Conservation (phyloP, 92 coral and sea anemone genomes). For the Chrysogorgia sp. region DNA sequence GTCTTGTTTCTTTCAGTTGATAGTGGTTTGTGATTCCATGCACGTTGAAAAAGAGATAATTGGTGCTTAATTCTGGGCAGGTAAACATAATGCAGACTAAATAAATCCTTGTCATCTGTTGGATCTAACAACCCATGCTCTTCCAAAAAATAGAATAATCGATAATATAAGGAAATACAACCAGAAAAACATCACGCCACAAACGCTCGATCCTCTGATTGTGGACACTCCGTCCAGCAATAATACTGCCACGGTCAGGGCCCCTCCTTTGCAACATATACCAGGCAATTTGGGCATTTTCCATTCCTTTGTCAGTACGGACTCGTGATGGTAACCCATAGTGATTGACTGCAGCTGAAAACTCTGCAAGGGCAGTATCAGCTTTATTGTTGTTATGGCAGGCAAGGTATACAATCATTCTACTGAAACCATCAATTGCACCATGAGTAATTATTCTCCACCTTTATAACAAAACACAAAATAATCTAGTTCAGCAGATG, state of each 20-base stretch:
- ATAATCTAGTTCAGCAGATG: too few species aligned
- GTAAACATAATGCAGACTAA: slow-evolving; percentile 63
- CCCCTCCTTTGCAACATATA: slow-evolving; percentile 16
- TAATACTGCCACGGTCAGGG: slow-evolving; percentile 22
- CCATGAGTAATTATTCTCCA: too few species aligned
- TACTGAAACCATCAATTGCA: too few species aligned
- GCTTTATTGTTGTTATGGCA: slow-evolving; percentile 18
- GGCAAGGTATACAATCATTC: slow-evolving; percentile 17
- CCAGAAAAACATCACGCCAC: slow-evolving; percentile 60
- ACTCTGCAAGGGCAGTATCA: slow-evolving; percentile 8
- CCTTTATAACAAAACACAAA: too few species aligned
- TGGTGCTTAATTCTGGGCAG: slow-evolving; percentile 57
- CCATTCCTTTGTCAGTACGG: slow-evolving; percentile 13
- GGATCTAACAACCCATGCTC: slow-evolving; percentile 55
- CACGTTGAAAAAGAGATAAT: slow-evolving; percentile 57
- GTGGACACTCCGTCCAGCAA: slow-evolving; percentile 26
- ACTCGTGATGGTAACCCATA: slow-evolving; percentile 18
- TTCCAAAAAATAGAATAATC: slow-evolving; percentile 44
- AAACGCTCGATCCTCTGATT: too few species aligned
- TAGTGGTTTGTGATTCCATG: slow-evolving; percentile 63
- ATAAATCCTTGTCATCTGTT: slow-evolving; percentile 59
- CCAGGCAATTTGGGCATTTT: too few species aligned
- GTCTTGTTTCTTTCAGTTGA: slow-evolving; percentile 53
- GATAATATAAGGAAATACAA: slow-evolving; percentile 36
- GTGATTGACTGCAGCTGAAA: slow-evolving; percentile 4